Conservation (phyloP, 2,113 vertebrate species). For the Onychorhynchus coronatus region DNA sequence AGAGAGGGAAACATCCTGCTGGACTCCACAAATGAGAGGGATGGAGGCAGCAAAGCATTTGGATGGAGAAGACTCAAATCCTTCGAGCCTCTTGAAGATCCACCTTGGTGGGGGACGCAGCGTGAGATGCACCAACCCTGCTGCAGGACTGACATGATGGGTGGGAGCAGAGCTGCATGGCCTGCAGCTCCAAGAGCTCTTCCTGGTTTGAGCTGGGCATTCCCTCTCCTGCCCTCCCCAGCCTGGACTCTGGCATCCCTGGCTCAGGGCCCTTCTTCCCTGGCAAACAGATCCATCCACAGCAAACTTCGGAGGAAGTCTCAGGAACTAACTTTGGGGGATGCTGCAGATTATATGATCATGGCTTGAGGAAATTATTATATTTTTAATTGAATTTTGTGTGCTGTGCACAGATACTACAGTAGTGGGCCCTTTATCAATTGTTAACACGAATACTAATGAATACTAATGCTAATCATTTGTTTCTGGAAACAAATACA, state of each 20-base stretch:
- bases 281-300: neutral
- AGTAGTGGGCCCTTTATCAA: conserved; percentile 59
- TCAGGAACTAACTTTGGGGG: neutral
- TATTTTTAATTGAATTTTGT: conserved; percentile 67
- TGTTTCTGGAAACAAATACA: conserved; percentile 65
- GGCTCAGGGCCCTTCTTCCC: neutral
- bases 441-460: conserved; percentile 63
- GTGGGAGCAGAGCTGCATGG: neutral
- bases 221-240: neutral
- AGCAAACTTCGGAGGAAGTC: conserved; percentile 4
- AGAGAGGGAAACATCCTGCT: neutral
- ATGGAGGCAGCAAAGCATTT: neutral
- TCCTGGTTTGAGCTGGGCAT: neutral
- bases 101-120: neutral
- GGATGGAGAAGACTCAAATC: neutral
- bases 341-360: conserved; percentile 29
- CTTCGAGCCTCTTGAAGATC: neutral
- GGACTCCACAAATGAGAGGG: neutral
- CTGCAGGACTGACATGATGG: neutral
- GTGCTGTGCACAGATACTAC: conserved; percentile 47
- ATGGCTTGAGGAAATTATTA: conserved; percentile 62
- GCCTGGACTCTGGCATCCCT: neutral
- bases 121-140: neutral
- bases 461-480: conserved; percentile 65
- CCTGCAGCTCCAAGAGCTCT: neutral